Evolutionary conservation across 2,888 invertebrate genomes (phyloP), one percentile per base, ranked within the genome.

Genomic region (Hypena proboscidalis): DNA sequence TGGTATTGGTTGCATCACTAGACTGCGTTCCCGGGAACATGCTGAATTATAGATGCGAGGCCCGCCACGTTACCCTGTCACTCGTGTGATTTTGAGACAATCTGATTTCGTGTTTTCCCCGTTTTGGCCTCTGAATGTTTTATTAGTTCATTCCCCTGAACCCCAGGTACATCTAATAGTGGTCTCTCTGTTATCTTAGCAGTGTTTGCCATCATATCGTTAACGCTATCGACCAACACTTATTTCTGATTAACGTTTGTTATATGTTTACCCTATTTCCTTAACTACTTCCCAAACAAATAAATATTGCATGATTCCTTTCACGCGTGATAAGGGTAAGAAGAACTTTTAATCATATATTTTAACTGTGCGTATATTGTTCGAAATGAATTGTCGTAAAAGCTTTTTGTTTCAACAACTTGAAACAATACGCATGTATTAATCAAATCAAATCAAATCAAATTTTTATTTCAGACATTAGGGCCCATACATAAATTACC

Each of bases 31-130:
- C 67, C 67, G 66, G 57, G 65, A 66, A 61, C 68, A 52, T 58
- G 41, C 52, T 90, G 90, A 86, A 90, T 90, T 87, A 90, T 90
- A 88, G 72, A 90, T 90, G 82, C 75, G 79, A 70, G 71, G 75
- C 70, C 72, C 75, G 77, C 71, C 79, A 66, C 77, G 80, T 75
- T 72, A 77, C 75, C 68, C 77, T 76, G 83, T 82, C 85, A 81
- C 76, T 85, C 81, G 85, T 85, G 89, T 88, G 89, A 89, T 90
- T 87, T 86, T 83, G 85, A 88, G 90, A 89, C 90, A 89, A 90
- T 89, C 86, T 89, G 90, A 90, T 90, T 87, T 87, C 78, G 85
- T 81, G 70, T 85, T 80, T 83, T 82, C 85, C 83, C 81, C 87
- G 84, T 85, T 90, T 85, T 84, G 77, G 81, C 64, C 71, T 65